phyloP scores from a whole-genome alignment of 1,140 invertebrate species.

The Mylabris phalerata region DNA sequence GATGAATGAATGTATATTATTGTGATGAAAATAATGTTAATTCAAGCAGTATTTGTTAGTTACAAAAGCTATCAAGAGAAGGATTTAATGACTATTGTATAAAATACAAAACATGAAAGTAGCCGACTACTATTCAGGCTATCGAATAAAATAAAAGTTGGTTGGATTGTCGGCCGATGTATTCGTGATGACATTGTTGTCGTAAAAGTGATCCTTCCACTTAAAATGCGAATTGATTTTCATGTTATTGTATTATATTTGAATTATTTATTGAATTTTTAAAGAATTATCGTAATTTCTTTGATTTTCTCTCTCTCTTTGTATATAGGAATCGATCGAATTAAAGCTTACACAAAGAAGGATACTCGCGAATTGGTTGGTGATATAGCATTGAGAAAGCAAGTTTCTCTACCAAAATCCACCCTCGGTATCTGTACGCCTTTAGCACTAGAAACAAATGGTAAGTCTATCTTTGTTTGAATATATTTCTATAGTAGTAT shows the following conservation, averaged over 20 bases:
- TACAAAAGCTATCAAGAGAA: conserved; percentile 12
- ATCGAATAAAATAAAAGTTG: conserved; percentile 10
- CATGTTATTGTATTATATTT: conserved; percentile 13
- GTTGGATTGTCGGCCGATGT: conserved; percentile 3
- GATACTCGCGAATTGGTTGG: conserved; percentile 59
- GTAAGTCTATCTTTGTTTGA: conserved; percentile 43
- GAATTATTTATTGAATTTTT: too few species aligned
- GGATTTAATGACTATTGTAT: conserved; percentile 19
- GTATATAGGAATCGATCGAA: conserved; percentile 59
- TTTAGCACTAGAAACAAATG: conserved; percentile 76
- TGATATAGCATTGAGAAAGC: conserved; percentile 58
- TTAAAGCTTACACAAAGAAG: conserved; percentile 68
- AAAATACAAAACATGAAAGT: conserved; percentile 20
- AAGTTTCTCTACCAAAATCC: conserved; percentile 67
- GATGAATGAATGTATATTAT: background rate
- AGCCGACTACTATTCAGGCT: conserved; percentile 6
- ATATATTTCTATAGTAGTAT: conserved; percentile 14
- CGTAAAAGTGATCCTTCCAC: background rate
- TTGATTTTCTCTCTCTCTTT: too few species aligned
- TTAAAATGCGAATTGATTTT: conserved; percentile 1
- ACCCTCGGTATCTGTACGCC: conserved; percentile 71
- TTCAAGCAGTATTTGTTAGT: background rate
- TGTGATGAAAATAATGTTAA: background rate
- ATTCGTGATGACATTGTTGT: background rate
- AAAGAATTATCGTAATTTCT: too few species aligned